These are phyloP conservation scores for Sphaerophoria rueppellii DNA, from an alignment of 2,888 invertebrate genomes.

Conservation along the genomic window DNA sequence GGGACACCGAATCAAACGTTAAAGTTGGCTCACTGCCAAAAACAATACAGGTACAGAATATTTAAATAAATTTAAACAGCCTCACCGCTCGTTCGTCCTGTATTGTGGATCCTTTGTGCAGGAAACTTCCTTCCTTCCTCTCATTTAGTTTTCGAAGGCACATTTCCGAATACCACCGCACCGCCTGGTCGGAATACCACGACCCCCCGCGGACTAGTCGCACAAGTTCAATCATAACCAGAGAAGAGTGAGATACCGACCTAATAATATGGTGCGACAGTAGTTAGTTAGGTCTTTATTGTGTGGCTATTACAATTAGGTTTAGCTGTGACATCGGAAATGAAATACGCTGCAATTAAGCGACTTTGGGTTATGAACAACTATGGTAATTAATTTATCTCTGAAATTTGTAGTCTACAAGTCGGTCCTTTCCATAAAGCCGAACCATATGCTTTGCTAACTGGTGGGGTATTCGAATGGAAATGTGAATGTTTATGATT, in stretches of 20 bases:
- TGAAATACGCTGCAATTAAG: slow-evolving; percentile 65
- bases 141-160: background rate
- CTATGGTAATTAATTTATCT: slow-evolving; percentile 41
- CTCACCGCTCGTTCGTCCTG: slow-evolving; percentile 28
- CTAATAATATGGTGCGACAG: slow-evolving; percentile 64
- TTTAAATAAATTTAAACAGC: slow-evolving; percentile 49
- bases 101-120: slow-evolving; percentile 24
- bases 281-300: slow-evolving; percentile 69
- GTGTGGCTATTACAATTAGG: slow-evolving; percentile 70
- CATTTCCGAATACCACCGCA: background rate
- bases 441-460: background rate
- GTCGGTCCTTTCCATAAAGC: background rate
- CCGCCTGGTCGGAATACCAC: background rate
- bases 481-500: no score
- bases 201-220: background rate
- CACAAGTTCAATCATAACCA: slow-evolving; percentile 24
- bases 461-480: background rate
- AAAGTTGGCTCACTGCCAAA: slow-evolving; percentile 61
- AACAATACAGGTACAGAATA: slow-evolving; percentile 14
- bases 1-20: slow-evolving; percentile 37
- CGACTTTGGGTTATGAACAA: slow-evolving; percentile 50
- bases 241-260: slow-evolving; percentile 36
- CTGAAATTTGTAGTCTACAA: background rate
- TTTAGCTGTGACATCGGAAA: slow-evolving; percentile 67
- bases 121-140: slow-evolving; percentile 36